phyloP scores from a whole-genome alignment of 2,797 vertebrate genomes.

The Bufotes viridis region DNA sequence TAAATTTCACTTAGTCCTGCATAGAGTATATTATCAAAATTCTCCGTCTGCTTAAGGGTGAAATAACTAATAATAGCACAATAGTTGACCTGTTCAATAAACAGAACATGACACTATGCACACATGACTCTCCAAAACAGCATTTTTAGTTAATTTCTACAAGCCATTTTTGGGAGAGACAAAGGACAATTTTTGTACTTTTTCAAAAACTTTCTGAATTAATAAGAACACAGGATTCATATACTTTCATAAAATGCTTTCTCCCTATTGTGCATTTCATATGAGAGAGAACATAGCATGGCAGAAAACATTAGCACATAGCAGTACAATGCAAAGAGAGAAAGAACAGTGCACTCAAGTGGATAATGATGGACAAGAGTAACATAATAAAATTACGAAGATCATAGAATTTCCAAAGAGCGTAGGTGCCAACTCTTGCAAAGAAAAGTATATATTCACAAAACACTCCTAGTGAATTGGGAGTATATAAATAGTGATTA shows the following conservation, averaged over 20 bases:
- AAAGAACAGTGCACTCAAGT: slow-evolving; percentile 43
- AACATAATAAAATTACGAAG: slow-evolving; percentile 24
- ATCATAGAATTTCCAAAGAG: slow-evolving; percentile 2
- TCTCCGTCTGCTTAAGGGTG: too few relatives aligned
- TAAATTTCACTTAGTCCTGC: too few relatives aligned
- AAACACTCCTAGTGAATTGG: neutral
- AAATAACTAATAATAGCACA: too few relatives aligned
- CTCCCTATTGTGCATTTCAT: neutral
- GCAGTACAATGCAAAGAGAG: slow-evolving; percentile 11
- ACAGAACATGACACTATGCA: too few relatives aligned
- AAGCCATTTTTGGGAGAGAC: neutral
- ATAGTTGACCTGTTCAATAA: neutral
- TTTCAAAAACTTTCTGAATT: neutral
- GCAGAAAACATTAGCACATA: slow-evolving; percentile 14
- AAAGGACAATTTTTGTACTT: neutral
- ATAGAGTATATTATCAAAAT: too few relatives aligned
- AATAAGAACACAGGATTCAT: neutral
- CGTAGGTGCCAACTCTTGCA: neutral
- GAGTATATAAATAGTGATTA: slow-evolving; percentile 13
- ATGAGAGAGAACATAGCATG: neutral
- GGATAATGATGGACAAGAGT: slow-evolving; percentile 36
- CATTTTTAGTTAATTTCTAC: neutral
- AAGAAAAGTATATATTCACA: slow-evolving; percentile 22
- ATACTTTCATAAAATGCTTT: slow-evolving; percentile 23
- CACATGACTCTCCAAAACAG: neutral